phyloP scores from a whole-genome alignment of 1,140 invertebrate species.

The Lordiphosa mommai region DNA sequence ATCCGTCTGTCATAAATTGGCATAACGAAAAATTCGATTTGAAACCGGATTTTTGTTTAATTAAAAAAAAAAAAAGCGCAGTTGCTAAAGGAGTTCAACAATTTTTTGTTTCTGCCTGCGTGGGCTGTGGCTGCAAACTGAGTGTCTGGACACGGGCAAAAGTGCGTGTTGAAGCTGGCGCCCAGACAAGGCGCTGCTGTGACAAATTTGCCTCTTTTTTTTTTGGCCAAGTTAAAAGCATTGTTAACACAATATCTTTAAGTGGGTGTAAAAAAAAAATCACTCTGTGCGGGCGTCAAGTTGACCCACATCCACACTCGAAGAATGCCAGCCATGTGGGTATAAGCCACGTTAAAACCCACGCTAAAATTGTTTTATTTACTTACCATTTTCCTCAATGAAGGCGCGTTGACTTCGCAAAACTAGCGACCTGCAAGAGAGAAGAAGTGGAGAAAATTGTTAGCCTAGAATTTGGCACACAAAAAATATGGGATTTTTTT shows the following conservation, averaged over 20 bases:
- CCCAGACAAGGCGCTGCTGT: slow-evolving; percentile 27
- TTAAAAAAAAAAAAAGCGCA: slow-evolving; percentile 40
- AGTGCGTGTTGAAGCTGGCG: slow-evolving; percentile 41
- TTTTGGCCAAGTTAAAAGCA: slow-evolving; percentile 45
- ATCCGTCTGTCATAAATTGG: slow-evolving; percentile 69
- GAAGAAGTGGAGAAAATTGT: neutral
- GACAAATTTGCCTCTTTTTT: slow-evolving; percentile 52
- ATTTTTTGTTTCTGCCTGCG: slow-evolving; percentile 11
- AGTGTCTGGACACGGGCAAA: slow-evolving; percentile 36
- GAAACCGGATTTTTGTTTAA: slow-evolving; percentile 42
- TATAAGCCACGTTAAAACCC: slow-evolving; percentile 52
- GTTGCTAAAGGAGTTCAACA: slow-evolving; percentile 26
- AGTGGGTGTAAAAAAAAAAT: slow-evolving; percentile 14
- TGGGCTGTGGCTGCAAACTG: slow-evolving; percentile 9
- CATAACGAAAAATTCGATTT: slow-evolving; percentile 16
- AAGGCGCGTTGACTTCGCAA: slow-evolving; percentile 78
- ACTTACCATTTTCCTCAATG: slow-evolving; percentile 78
- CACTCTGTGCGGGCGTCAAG: slow-evolving; percentile 58
- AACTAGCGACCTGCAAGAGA: slow-evolving; percentile 69
- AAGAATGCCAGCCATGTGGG: slow-evolving; percentile 52
- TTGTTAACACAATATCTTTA: slow-evolving; percentile 30
- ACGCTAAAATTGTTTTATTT: slow-evolving; percentile 22
- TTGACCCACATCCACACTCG: slow-evolving; percentile 57
- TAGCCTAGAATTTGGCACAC: no score
- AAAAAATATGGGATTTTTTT: no score